Evolutionary conservation across 2,113 vertebrate genomes (phyloP).

Genomic region (Crotalus horridus): DNA sequence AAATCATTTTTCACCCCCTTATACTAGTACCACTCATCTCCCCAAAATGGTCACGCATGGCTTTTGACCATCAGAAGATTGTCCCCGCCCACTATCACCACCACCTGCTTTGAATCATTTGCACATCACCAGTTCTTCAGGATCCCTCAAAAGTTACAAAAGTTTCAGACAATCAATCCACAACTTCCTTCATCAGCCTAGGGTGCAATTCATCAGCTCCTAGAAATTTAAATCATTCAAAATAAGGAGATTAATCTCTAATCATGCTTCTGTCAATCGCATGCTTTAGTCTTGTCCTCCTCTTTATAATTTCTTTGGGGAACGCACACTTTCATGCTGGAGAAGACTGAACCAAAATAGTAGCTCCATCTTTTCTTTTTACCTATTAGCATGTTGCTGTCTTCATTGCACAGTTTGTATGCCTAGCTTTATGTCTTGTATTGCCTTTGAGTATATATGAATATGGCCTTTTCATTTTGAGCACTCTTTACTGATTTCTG

Average conservation of each 20-base stretch:
- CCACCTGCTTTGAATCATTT: neutral
- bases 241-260: neutral
- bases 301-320: neutral
- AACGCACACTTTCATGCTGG: neutral
- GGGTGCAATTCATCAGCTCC: neutral
- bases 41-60: neutral
- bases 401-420: neutral
- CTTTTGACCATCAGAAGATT: neutral
- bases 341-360: neutral
- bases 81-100: neutral
- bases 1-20: neutral
- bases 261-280: neutral
- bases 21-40: neutral
- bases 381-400: neutral
- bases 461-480: neutral
- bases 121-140: neutral
- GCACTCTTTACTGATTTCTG: neutral
- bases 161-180: neutral
- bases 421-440: neutral
- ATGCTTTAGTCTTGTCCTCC: neutral
- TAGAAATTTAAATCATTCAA: neutral
- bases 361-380: neutral
- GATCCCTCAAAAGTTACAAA: neutral
- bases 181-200: neutral
- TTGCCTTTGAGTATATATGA: neutral